phyloP scores from a whole-genome alignment of 2,113 vertebrate genomes.

The Lepus europaeus region DNA sequence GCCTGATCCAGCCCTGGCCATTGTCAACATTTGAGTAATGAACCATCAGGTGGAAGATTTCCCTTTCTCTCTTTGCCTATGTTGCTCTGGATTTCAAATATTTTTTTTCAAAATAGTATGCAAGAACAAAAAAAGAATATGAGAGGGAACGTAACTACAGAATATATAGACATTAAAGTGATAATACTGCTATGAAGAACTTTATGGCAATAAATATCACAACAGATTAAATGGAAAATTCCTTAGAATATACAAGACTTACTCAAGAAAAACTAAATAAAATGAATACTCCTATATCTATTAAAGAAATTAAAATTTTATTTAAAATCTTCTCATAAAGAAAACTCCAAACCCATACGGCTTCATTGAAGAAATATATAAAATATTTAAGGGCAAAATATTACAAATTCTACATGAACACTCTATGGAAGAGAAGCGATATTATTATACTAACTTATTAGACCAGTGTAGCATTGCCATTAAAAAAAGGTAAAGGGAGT shows the following conservation, averaged over 20 bases:
- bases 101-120: too few relatives aligned
- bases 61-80: too few relatives aligned
- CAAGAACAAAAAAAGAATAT: neutral
- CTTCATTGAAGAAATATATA: neutral
- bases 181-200: neutral
- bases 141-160: neutral
- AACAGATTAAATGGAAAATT: neutral
- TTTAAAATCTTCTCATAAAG: neutral
- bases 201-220: neutral
- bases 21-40: too few relatives aligned
- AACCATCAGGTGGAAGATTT: too few relatives aligned
- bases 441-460: neutral
- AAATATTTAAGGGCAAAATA: neutral
- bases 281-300: neutral
- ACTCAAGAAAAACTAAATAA: neutral
- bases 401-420: neutral
- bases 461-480: neutral
- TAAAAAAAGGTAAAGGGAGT: neutral
- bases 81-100: too few relatives aligned
- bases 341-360: neutral
- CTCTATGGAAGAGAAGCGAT: neutral
- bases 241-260: neutral
- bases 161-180: neutral
- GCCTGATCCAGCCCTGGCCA: too few relatives aligned
- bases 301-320: neutral